Base-by-base conservation (phyloP, 30 jellyfish, hydroid and myxozoan species). In the Clytia hemisphaerica region DNA sequence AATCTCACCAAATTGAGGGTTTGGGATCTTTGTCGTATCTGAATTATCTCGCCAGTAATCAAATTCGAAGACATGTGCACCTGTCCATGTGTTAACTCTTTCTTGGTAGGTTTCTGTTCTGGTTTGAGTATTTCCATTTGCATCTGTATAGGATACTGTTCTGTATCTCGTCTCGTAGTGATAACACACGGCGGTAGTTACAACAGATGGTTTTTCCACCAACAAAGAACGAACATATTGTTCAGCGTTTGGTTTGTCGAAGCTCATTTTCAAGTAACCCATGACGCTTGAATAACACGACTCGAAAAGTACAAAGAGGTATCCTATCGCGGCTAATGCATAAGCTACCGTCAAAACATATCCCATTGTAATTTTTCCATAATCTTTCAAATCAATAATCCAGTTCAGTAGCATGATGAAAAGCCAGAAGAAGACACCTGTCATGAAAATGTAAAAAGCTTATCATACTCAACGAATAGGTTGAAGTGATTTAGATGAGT, bases 91-190 rank as follows among this genome's bases (percentile, higher is more conserved):
- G 14, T 18, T 47, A 3, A 79, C 85, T 24, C 21, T 69, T 58
- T 78, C 70, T 35, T 77, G 71, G 29, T 77, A 64, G 3, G 92
- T 77, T 37, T 77, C 92, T 2, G 51, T 31, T 22, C 83, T 28
- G 2, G 75, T 14, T 32, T 77, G 76, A 24, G 9, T 22, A 83
- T 67, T 57, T 14, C 93, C 93, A 40, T 68, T 37, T 1, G 83
- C 68, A 46, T 77, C 92, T 0, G 83, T 77, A 71, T 65, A 64
- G 35, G 32, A 19, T 2, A 77, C 92, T 0, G 61, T 46, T 45
- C 83, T 37, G 2, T 76, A 58, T 6, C 84, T 34, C 26, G 84
- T 68, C 44, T 79, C 93, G 77, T 33, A n/a, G 54, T 79, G 93
- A 34, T 53, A 79, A 65, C 93, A 79, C 4, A 30, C 61, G 28